Percentiles rank a stretch among this genome's conserved stretches.
phyloP scores from a whole-genome alignment of 1,140 invertebrate genomes.

The Brachionus calyciflorus region DNA sequence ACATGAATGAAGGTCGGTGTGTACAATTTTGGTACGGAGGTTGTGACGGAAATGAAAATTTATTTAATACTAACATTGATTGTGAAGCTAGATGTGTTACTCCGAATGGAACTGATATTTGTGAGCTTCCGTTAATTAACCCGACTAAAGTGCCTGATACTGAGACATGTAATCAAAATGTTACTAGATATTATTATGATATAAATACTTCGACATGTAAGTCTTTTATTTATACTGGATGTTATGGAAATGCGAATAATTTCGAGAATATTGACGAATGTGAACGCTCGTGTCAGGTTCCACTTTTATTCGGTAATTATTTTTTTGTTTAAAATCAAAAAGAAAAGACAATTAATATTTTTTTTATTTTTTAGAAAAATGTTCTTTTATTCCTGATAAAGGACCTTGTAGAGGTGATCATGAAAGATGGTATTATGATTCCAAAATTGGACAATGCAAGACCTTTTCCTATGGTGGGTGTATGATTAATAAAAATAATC shows the following conservation, averaged over 20 bases:
- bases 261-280: slow-evolving; percentile 80
- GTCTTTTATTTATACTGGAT: slow-evolving; percentile 81
- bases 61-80: slow-evolving; percentile 77
- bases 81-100: slow-evolving; percentile 64
- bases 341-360: neutral
- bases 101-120: slow-evolving; percentile 23
- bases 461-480: slow-evolving; percentile 92
- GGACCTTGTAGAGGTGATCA: slow-evolving; percentile 71
- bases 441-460: slow-evolving; percentile 77
- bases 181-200: slow-evolving; percentile 79
- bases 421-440: slow-evolving; percentile 81
- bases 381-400: slow-evolving; percentile 71
- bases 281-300: slow-evolving; percentile 52
- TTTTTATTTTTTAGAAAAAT: slow-evolving; percentile 68
- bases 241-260: slow-evolving; percentile 81
- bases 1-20: slow-evolving; percentile 62
- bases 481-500: slow-evolving; percentile 75
- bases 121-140: neutral
- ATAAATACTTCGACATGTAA: slow-evolving; percentile 70
- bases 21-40: slow-evolving; percentile 80
- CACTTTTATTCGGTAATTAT: slow-evolving; percentile 20
- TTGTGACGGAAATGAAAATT: slow-evolving; percentile 82
- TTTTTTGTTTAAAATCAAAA: slow-evolving; percentile 49
- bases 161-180: slow-evolving; percentile 78
- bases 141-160: slow-evolving; percentile 63